These are phyloP conservation scores for Passer domesticus DNA, from an alignment of 2,113 vertebrate genomes.

Conservation along the genomic window DNA sequence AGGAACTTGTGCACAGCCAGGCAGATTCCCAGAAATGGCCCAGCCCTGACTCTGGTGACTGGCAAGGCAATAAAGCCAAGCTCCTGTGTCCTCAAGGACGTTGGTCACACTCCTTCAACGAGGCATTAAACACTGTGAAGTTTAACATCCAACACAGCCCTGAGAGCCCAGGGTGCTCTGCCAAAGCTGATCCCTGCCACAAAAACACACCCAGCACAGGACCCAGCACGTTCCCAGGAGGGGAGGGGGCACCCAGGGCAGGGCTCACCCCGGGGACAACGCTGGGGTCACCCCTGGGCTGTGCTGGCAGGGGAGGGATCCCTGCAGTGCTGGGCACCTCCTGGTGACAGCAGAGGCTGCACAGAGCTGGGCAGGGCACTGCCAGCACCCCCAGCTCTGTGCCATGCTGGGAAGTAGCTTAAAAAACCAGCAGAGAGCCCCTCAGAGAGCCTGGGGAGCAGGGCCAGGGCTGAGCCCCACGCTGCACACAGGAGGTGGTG, in stretches of 20 bases:
- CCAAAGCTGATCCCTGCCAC: neutral
- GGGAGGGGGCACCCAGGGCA: fast-evolving
- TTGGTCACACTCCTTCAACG: neutral
- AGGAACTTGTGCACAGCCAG: fast-evolving
- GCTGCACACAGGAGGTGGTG: fast-evolving
- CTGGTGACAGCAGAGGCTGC: neutral
- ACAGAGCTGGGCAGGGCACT: neutral
- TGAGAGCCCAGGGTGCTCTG: neutral
- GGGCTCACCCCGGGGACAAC: fast-evolving
- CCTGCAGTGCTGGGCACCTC: fast-evolving
- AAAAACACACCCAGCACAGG: fast-evolving
- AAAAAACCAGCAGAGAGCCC: neutral
- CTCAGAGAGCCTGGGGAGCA: fast-evolving
- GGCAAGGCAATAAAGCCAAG: neutral
- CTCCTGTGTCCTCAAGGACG: neutral
- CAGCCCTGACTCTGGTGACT: neutral
- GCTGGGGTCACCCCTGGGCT: fast-evolving
- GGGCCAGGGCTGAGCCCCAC: neutral
- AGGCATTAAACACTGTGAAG: neutral
- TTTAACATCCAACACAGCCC: neutral
- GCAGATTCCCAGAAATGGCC: neutral
- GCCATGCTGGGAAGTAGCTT: no score
- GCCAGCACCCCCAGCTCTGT: neutral
- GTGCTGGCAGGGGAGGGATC: fast-evolving
- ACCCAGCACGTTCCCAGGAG: fast-evolving